Evolutionary conservation across 2,888 invertebrate species (phyloP).

Genomic region (Vanessa cardui): DNA sequence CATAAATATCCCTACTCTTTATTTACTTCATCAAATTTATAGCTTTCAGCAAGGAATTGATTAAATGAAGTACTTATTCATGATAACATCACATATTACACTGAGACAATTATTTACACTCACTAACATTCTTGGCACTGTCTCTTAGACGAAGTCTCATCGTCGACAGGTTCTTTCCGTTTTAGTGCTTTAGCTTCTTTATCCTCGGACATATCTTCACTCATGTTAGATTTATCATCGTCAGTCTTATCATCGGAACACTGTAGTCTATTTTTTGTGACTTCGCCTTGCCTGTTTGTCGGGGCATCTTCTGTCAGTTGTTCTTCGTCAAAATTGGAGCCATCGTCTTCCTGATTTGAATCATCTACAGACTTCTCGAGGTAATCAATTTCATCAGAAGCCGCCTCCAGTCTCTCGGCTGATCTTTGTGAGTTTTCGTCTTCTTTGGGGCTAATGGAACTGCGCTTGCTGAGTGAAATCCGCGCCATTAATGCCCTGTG

Average conservation of each 20-base stretch:
- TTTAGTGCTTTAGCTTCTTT: constrained; percentile 62
- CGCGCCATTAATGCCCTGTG: constrained; percentile 64
- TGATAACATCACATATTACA: constrained; percentile 56
- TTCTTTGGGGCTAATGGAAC: constrained; percentile 52
- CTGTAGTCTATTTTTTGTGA: constrained; percentile 52
- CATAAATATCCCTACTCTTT: constrained; percentile 67
- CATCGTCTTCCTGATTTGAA: constrained; percentile 45
- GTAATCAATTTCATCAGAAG: constrained; percentile 58
- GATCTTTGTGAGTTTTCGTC: constrained; percentile 61
- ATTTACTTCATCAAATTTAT: constrained; percentile 35
- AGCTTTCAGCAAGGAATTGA: constrained; percentile 56
- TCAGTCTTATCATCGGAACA: constrained; percentile 55
- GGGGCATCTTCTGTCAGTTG: constrained; percentile 42
- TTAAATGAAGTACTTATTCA: constrained; percentile 52
- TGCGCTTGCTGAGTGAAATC: constrained; percentile 61
- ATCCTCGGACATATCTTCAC: constrained; percentile 51
- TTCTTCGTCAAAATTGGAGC: constrained; percentile 45
- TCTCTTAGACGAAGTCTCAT: constrained; percentile 72
- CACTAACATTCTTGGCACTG: constrained; percentile 61
- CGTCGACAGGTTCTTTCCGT: constrained; percentile 66
- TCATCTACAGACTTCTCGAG: constrained; percentile 54
- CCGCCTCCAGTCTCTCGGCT: constrained; percentile 66
- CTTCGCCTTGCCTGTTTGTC: constrained; percentile 34
- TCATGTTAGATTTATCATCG: constrained; percentile 52
- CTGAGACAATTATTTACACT: constrained; percentile 31